A percentile compares a stretch with the other conserved stretches of the same genome.
phyloP scores from a whole-genome alignment of 2,113 vertebrate genomes.

The Salminus brasiliensis region DNA sequence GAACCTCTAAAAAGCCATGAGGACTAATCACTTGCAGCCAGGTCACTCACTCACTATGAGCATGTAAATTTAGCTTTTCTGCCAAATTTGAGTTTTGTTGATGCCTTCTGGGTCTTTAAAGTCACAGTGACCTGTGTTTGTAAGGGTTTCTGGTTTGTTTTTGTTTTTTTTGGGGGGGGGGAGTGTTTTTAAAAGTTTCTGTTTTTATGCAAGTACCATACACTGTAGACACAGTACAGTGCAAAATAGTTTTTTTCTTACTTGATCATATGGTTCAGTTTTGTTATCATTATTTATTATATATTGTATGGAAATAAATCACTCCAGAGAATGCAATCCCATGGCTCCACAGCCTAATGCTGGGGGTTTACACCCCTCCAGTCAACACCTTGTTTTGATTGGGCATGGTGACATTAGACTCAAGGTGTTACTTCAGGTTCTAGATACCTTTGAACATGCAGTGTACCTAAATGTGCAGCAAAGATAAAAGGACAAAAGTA shows the following conservation, averaged over 20 bases:
- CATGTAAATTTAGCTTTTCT: background rate
- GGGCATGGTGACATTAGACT: too few relatives aligned
- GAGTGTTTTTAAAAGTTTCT: background rate
- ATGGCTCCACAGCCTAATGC: too few relatives aligned
- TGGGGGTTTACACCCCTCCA: too few relatives aligned
- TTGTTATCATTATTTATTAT: background rate
- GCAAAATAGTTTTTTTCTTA: background rate
- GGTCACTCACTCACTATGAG: background rate
- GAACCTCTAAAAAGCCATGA: conserved; percentile 19
- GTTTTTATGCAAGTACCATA: background rate
- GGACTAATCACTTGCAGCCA: background rate
- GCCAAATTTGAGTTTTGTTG: background rate
- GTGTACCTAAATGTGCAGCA: too few relatives aligned
- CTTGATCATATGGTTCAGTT: background rate
- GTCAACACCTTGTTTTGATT: too few relatives aligned
- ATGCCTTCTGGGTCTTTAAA: background rate
- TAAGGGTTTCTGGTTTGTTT: background rate
- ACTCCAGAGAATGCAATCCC: too few relatives aligned
- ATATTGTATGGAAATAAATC: too few relatives aligned
- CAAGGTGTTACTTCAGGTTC: too few relatives aligned
- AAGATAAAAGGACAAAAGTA: too few relatives aligned
- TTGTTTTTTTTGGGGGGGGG: too few relatives aligned
- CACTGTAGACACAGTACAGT: background rate
- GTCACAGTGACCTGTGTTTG: background rate
- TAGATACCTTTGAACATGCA: too few relatives aligned